Conservation (phyloP, 2,888 invertebrate species). For the Cerastis rubricosa region DNA sequence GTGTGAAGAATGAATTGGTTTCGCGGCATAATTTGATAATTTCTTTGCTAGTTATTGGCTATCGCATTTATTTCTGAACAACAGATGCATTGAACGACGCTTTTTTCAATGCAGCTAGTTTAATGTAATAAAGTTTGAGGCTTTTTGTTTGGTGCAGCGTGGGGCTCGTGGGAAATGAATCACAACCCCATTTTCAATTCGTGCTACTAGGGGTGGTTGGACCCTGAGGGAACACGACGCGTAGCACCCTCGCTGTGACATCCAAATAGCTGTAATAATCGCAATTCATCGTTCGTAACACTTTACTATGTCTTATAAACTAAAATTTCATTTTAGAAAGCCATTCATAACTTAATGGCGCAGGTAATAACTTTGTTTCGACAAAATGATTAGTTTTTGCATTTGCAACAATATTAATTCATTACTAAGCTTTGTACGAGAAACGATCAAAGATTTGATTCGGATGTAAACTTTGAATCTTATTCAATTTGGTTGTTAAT, state of each 20-base stretch:
- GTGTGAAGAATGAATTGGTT: conserved; percentile 72
- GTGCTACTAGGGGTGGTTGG: conserved; percentile 80
- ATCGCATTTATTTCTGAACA: conserved; percentile 43
- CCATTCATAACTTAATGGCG: conserved; percentile 18
- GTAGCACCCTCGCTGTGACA: conserved; percentile 86
- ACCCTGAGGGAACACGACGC: conserved; percentile 78
- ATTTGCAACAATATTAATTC: conserved; percentile 25
- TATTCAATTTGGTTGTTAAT: too few species aligned
- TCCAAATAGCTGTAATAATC: conserved; percentile 87
- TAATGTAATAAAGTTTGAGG: conserved; percentile 81
- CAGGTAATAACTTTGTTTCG: conserved; percentile 29
- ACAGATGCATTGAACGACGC: conserved; percentile 68
- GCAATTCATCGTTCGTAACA: conserved; percentile 80
- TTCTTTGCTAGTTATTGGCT: conserved; percentile 41
- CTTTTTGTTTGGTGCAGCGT: conserved; percentile 79
- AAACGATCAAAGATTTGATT: conserved; percentile 25
- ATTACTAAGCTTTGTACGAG: conserved; percentile 23
- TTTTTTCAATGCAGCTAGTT: conserved; percentile 73
- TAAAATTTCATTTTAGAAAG: conserved; percentile 58
- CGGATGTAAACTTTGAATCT: conserved; percentile 22
- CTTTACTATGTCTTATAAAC: conserved; percentile 66
- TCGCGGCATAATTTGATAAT: conserved; percentile 63
- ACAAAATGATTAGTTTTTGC: conserved; percentile 34
- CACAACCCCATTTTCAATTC: conserved; percentile 90
- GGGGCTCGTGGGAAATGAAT: conserved; percentile 89